Conservation (phyloP, 2,888 invertebrate genomes). For the Cephalotes varians region DNA sequence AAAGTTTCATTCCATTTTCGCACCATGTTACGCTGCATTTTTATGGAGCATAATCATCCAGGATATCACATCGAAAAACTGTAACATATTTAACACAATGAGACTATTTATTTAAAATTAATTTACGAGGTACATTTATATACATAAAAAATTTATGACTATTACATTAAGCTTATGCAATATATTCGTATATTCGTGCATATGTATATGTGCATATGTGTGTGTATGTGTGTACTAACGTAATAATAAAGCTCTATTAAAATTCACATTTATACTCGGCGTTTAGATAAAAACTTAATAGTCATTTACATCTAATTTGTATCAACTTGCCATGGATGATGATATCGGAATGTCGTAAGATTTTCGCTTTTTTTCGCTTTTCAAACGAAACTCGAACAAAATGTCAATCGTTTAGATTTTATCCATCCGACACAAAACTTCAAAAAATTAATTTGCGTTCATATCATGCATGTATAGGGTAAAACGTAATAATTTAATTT, state of each 20-base stretch:
- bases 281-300: slow-evolving; percentile 60
- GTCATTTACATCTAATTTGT: slow-evolving; percentile 77
- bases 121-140: slow-evolving; percentile 85
- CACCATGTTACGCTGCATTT: not conserved
- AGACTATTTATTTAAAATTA: slow-evolving; percentile 86
- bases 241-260: slow-evolving; percentile 69
- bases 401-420: slow-evolving; percentile 53
- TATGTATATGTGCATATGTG: slow-evolving; percentile 50
- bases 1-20: too few species aligned
- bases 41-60: not conserved
- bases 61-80: not conserved
- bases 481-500: not conserved
- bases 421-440: slow-evolving; percentile 35
- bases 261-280: slow-evolving; percentile 61
- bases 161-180: slow-evolving; percentile 83
- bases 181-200: slow-evolving; percentile 81
- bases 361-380: slow-evolving; percentile 57
- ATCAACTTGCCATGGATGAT: slow-evolving; percentile 80
- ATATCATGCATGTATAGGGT: not conserved
- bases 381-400: slow-evolving; percentile 63
- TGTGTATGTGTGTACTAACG: slow-evolving; percentile 68
- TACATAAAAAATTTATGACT: slow-evolving; percentile 85
- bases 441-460: slow-evolving; percentile 21
- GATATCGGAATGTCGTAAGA: slow-evolving; percentile 85
- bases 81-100: slow-evolving; percentile 82